These are phyloP conservation scores for Mimumesa dahlbomi DNA, from an alignment of 2,888 invertebrate genomes.

Conservation along the genomic window DNA sequence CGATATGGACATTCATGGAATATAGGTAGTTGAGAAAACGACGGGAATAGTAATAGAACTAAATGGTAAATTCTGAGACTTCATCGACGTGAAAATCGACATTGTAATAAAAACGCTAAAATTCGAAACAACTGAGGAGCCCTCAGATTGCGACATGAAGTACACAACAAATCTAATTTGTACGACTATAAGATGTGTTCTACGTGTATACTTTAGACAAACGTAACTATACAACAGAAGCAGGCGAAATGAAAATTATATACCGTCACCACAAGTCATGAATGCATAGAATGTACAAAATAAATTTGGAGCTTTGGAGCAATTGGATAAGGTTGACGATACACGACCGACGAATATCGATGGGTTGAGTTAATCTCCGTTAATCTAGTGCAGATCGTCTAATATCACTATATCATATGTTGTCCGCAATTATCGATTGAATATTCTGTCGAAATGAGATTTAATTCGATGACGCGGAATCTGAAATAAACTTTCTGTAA, in stretches of 20 bases:
- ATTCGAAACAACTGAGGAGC: constrained; percentile 38
- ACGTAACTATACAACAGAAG: constrained; percentile 60
- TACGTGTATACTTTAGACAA: constrained; percentile 57
- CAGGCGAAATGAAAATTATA: constrained; percentile 62
- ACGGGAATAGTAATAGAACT: neutral
- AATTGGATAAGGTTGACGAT: constrained; percentile 45
- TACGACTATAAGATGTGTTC: constrained; percentile 56
- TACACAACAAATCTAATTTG: constrained; percentile 59
- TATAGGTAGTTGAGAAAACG: neutral
- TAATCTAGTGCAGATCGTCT: constrained; percentile 29
- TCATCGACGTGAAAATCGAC: too few relatives aligned
- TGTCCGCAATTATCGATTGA: too few relatives aligned
- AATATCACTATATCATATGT: too few relatives aligned
- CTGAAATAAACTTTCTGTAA: too few relatives aligned
- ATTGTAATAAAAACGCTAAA: constrained; percentile 30
- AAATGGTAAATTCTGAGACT: too few relatives aligned
- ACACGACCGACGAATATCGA: constrained; percentile 43
- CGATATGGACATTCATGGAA: too few relatives aligned
- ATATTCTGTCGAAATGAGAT: too few relatives aligned
- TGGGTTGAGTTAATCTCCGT: constrained; percentile 57
- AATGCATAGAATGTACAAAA: constrained; percentile 64
- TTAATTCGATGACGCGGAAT: too few relatives aligned
- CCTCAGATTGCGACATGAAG: constrained; percentile 51
- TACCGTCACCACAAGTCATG: constrained; percentile 69
- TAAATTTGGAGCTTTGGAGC: constrained; percentile 51